Evolutionary conservation across 1,140 invertebrate species (phyloP).

Genomic region (Calephelis virginiensis): DNA sequence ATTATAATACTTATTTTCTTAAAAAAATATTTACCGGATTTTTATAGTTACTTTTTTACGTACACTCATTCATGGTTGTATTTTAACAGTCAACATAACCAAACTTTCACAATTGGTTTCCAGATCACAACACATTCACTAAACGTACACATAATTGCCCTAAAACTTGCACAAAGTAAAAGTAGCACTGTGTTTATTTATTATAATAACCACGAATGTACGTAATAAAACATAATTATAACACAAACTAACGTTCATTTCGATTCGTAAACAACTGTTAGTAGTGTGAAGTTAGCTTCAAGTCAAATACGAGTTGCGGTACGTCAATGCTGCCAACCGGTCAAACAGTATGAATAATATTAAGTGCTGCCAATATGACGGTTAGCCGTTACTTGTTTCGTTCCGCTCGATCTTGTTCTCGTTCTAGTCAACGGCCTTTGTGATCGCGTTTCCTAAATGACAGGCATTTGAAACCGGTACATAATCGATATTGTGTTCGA

Average conservation of each 20-base stretch:
- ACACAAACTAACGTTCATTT: slow-evolving; percentile 59
- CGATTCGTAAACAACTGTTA: slow-evolving; percentile 49
- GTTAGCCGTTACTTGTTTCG: slow-evolving; percentile 28
- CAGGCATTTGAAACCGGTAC: background rate
- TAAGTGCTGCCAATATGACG: slow-evolving; percentile 43
- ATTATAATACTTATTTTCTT: no score
- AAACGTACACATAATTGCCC: slow-evolving; percentile 8
- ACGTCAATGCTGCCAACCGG: slow-evolving; percentile 45
- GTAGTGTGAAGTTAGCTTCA: slow-evolving; percentile 49
- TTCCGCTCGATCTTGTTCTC: slow-evolving; percentile 19
- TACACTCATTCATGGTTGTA: slow-evolving; percentile 7
- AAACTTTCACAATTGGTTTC: slow-evolving; percentile 50
- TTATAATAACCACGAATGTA: slow-evolving; percentile 21
- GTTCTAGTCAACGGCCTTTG: slow-evolving; percentile 60
- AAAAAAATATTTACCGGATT: slow-evolving; percentile 21
- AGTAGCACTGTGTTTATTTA: background rate
- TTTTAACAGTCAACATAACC: slow-evolving; percentile 55
- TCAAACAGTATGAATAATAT: slow-evolving; percentile 18
- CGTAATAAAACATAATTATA: slow-evolving; percentile 19
- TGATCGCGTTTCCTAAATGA: slow-evolving; percentile 24
- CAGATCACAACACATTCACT: slow-evolving; percentile 25
- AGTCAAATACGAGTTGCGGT: slow-evolving; percentile 11
- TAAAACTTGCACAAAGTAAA: slow-evolving; percentile 1
- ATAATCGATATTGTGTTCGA: background rate
- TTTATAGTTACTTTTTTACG: slow-evolving; percentile 20